Evolutionary conservation across 2,113 vertebrate genomes (phyloP), one percentile per base, ranked within the genome.

Genomic region (Lethenteron reissneri): DNA sequence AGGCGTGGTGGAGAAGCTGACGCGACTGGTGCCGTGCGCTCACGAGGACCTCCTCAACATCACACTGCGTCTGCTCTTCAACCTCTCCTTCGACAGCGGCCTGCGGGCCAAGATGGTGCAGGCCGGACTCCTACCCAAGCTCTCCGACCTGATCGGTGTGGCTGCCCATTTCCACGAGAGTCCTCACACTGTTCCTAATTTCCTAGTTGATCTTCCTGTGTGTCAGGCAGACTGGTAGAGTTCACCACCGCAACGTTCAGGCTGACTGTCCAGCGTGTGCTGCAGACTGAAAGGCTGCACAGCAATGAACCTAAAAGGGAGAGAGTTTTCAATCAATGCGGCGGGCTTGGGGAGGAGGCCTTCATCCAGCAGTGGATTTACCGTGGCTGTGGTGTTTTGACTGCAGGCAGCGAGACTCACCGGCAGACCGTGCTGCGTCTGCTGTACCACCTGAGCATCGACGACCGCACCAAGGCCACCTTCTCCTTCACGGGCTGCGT

Each of bases 361-460:
- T 41, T 41, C 41, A 41, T 41, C 41, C 41, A 41, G 41, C 41
- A 41, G 41, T 41, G 41, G 41, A 41, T 41, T 41, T 5, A 41
- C 41, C 41, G 41, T 41, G 41, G 41, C 41, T 41, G 41, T 41
- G 5, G 41, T 41, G 41, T 41, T 41, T 41, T 41, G 41, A 41
- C 41, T 41, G 41, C 41, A 41, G 41, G 41, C 41, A 41, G 41
- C 41, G 41, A 41, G 41, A 41, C 72, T 79, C 90, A 95, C 82
- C 88, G 84, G 75, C 89, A 88, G 81, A 82, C 89, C 74, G 84
- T 87, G 25, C 85, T 91, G 83, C 87, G 87, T 78, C 84, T 96
- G 77, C 85, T 97, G 75, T 92, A 95, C 80, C 90, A 92, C 80
- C 89, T 96, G 81, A 94, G 83, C 78, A 85, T 89, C 84, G 90